A percentile compares a stretch with the other conserved stretches of the same genome.
phyloP scores from a whole-genome alignment of 2,888 invertebrate genomes.

The Eutolmus rufibarbis region DNA sequence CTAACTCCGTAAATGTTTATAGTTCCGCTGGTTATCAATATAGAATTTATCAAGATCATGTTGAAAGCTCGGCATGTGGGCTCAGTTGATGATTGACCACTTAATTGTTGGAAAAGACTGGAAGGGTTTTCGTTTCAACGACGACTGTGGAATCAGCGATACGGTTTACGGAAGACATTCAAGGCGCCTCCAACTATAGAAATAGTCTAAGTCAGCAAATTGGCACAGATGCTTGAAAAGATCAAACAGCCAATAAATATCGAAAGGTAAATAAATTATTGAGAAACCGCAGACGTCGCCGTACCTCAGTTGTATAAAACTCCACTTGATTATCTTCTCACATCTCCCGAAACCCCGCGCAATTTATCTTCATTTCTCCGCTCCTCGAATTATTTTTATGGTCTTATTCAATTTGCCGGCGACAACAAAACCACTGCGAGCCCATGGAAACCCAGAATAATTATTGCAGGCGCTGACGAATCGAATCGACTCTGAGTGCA shows the following conservation, averaged over 20 bases:
- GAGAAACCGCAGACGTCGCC: not conserved
- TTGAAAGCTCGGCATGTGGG: too few relatives aligned
- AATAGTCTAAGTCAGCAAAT: not conserved
- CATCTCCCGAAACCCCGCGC: not conserved
- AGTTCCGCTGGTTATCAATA: too few relatives aligned
- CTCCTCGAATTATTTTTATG: not conserved
- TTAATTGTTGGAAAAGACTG: not conserved
- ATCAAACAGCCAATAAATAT: not conserved
- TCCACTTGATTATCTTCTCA: not conserved
- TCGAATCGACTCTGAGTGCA: not conserved
- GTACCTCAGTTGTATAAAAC: not conserved
- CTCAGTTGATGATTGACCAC: too few relatives aligned
- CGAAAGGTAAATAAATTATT: not conserved
- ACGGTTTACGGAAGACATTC: not conserved
- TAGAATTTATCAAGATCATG: too few relatives aligned
- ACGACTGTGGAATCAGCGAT: not conserved
- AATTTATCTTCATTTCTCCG: not conserved
- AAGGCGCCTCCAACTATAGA: not conserved
- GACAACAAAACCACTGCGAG: not conserved
- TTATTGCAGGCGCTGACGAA: not conserved
- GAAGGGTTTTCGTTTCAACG: not conserved
- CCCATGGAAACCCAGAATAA: not conserved
- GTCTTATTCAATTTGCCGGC: slow-evolving; percentile 15
- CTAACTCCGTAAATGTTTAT: too few relatives aligned
- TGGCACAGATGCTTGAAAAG: not conserved